phyloP scores from a whole-genome alignment of 1,140 invertebrate genomes.

The Drosophila gunungcola region DNA sequence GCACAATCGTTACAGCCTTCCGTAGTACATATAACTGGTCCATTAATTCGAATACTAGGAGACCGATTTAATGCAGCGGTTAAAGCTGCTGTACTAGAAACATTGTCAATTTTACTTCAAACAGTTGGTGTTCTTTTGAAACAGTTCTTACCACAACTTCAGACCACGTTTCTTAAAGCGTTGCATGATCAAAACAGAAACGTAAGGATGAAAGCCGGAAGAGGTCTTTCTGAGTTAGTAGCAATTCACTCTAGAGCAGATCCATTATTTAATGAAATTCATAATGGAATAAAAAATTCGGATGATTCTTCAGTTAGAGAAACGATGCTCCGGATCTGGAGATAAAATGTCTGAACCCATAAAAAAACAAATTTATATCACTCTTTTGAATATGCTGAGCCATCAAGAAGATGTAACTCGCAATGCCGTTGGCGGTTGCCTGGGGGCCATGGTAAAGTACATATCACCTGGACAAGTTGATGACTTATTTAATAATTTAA shows the following conservation, averaged over 20 bases:
- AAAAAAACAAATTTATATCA: conserved; percentile 90
- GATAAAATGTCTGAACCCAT: conserved; percentile 94
- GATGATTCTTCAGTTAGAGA: conserved; percentile 95
- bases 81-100: conserved; percentile 98
- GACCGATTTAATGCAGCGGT: conserved; percentile 97
- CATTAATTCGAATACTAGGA: conserved; percentile 98
- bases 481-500: conserved; percentile 90
- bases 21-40: conserved; percentile 98
- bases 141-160: conserved; percentile 98
- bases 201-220: conserved; percentile 95
- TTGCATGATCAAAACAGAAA: conserved; percentile 94
- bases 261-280: conserved; percentile 95
- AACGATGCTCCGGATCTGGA: conserved; percentile 94
- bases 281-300: conserved; percentile 92
- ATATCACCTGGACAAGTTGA: conserved; percentile 91
- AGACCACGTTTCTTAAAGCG: conserved; percentile 98
- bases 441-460: conserved; percentile 93
- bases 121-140: conserved; percentile 97
- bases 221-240: conserved; percentile 94
- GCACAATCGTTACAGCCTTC: conserved; percentile 95
- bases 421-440: conserved; percentile 92
- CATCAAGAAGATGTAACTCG: conserved; percentile 93
- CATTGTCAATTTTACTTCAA: conserved; percentile 94
- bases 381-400: conserved; percentile 89
- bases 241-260: conserved; percentile 95